Evolutionary conservation across 1,140 invertebrate species (phyloP).

Genomic region (Nymphalis io): DNA sequence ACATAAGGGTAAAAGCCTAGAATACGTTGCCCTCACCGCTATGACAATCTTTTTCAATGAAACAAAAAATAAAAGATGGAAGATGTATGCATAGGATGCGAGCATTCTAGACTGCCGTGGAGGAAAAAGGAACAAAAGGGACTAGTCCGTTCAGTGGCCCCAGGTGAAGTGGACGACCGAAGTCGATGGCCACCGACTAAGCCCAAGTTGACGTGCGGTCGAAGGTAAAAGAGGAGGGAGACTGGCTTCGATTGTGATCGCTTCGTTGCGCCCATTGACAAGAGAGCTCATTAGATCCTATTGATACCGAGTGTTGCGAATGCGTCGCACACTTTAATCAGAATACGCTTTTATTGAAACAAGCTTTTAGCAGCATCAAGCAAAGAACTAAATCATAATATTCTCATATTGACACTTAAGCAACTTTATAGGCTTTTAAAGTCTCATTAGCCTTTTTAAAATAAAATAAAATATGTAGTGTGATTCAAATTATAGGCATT

Average conservation of each 20-base stretch:
- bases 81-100: conserved; percentile 61
- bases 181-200: conserved; percentile 48
- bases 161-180: conserved; percentile 59
- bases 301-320: conserved; percentile 32
- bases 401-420: background rate
- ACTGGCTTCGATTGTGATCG: conserved; percentile 49
- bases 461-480: background rate
- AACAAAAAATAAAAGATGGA: conserved; percentile 77
- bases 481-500: background rate
- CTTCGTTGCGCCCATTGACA: conserved; percentile 57
- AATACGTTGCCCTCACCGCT: conserved; percentile 65
- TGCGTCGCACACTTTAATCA: background rate
- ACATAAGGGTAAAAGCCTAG: conserved; percentile 65
- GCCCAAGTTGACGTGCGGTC: conserved; percentile 47
- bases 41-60: conserved; percentile 66
- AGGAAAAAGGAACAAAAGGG: conserved; percentile 67
- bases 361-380: background rate
- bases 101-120: conserved; percentile 65
- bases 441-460: background rate
- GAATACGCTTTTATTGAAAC: background rate
- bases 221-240: conserved; percentile 57
- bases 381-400: background rate
- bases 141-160: conserved; percentile 64
- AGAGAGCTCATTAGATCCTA: conserved; percentile 58
- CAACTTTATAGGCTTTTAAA: background rate